Evolutionary conservation across 2,888 invertebrate species (phyloP).

Genomic region (Drosophila picticornis): DNA sequence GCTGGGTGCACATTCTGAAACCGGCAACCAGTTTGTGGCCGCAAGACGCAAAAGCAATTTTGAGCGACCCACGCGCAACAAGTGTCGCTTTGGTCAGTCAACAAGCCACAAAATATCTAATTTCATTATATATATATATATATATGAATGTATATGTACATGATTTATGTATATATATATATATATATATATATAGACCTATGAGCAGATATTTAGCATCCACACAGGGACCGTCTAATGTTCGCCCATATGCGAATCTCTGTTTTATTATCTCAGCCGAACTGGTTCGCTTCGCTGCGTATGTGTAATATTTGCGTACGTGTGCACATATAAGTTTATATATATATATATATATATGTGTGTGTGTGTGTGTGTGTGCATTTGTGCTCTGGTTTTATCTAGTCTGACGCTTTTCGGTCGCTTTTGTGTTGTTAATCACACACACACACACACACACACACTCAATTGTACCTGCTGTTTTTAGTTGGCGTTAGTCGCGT

Average conservation of each 20-base stretch:
- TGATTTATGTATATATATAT: neutral
- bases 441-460: neutral
- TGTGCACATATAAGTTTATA: neutral
- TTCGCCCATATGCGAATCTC: constrained; percentile 19
- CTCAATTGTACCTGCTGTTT: constrained; percentile 49
- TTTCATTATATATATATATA: constrained; percentile 34
- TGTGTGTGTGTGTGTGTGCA: neutral
- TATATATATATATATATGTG: neutral
- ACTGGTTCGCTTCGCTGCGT: constrained; percentile 73
- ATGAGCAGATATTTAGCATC: constrained; percentile 23
- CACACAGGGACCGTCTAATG: constrained; percentile 16
- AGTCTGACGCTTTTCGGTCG: constrained; percentile 36
- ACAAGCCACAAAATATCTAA: constrained; percentile 50
- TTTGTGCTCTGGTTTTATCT: constrained; percentile 45
- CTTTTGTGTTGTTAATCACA: constrained; percentile 22
- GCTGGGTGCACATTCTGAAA: constrained; percentile 15
- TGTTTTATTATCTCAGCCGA: constrained; percentile 57
- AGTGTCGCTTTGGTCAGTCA: constrained; percentile 65
- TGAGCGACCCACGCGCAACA: constrained; percentile 62
- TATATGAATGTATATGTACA: neutral
- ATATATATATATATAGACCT: neutral
- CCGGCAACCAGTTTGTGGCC: constrained; percentile 13
- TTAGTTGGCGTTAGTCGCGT: constrained; percentile 6
- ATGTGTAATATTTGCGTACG: constrained; percentile 57
- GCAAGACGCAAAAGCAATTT: constrained; percentile 16